A percentile compares a stretch with the other conserved stretches of the same genome.
These are phyloP conservation scores for Parasteatoda tepidariorum DNA, from an alignment of 1,140 invertebrate genomes.

Conservation along the genomic window DNA sequence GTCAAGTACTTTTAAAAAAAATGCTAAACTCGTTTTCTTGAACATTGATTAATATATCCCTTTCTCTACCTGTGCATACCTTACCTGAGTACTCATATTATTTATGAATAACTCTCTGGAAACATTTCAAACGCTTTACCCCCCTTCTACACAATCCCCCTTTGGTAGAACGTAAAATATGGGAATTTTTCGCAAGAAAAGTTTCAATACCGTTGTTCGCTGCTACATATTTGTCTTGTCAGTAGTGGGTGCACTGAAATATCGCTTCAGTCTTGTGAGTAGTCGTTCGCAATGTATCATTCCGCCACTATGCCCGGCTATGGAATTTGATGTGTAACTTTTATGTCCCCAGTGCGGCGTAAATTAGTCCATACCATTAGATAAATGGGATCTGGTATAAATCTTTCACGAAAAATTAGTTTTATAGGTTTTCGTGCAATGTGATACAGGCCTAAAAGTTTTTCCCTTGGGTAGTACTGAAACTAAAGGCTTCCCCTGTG, in stretches of 20 bases:
- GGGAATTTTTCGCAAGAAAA: slow-evolving; percentile 48
- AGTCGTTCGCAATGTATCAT: slow-evolving; percentile 32
- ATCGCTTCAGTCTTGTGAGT: slow-evolving; percentile 2
- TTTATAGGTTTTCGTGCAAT: slow-evolving; percentile 51
- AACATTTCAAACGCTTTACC: slow-evolving; percentile 5
- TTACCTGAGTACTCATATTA: slow-evolving; percentile 1
- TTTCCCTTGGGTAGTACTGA: slow-evolving; percentile 4
- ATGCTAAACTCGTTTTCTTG: neutral
- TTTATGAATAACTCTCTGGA: neutral
- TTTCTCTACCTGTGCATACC: neutral
- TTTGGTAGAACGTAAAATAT: slow-evolving; percentile 35
- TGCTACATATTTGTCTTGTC: slow-evolving; percentile 50
- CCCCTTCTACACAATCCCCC: neutral
- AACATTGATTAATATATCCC: neutral
- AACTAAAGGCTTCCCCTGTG: neutral
- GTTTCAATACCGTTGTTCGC: slow-evolving; percentile 52
- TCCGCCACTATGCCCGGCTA: neutral
- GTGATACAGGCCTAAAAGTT: slow-evolving; percentile 12
- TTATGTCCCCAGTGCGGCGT: slow-evolving; percentile 30
- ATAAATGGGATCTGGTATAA: slow-evolving; percentile 49
- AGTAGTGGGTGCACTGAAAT: slow-evolving; percentile 31
- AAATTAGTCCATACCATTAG: slow-evolving; percentile 54
- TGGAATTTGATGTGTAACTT: slow-evolving; percentile 57
- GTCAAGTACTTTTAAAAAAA: neutral
- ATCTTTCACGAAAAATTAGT: slow-evolving; percentile 57